Base-by-base conservation (phyloP, 2,113 vertebrate genomes). In the Meleagris gallopavo region DNA sequence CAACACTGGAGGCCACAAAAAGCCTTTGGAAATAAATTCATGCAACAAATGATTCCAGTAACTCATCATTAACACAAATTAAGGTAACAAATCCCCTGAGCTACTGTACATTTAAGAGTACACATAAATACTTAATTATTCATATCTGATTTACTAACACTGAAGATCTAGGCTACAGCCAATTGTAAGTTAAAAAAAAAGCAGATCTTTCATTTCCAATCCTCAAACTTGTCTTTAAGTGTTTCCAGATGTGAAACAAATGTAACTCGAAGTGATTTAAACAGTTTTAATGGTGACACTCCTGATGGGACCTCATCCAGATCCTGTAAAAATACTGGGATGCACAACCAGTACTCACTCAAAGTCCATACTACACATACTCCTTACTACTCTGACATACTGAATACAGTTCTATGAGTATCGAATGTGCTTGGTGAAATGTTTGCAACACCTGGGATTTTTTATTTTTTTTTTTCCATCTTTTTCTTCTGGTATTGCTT, bases 41-140 rank as follows among this genome's bases (percentile, higher is more conserved):
- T 0, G 0, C 83, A 19, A 82, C 84, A 81, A 97, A 95, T 81
- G 9, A 85, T 82, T 95, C 67, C 72, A 81, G 71, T 72, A 69
- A 86, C 40, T 58, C 85, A 94, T 84, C 75, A 64, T 34, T 74
- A 96, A 96, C 86, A 77, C 69, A 97, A 96, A 96, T 80, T 86
- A 94, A 70, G 29, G 25, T 30, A 74, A 62, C 30, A 83, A 86
- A 87, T 77, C 40, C 80, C 73, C 27, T 9, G 6, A 90, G 70
- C 14, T 75, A 64, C 3, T 40, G 3, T 45, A 81, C 88, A 32
- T 58, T 81, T 75, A 84, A 85, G 32, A 27, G 13, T 80, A 78
- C 18, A 36, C 55, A 93, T 74, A 87, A 83, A 95, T 91, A 85
- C 85, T 95, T 93, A 90, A 78, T 76, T 82, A 67, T 83, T 92